phyloP scores from a whole-genome alignment of 2,113 vertebrate genomes.

The Phoenicopterus ruber region DNA sequence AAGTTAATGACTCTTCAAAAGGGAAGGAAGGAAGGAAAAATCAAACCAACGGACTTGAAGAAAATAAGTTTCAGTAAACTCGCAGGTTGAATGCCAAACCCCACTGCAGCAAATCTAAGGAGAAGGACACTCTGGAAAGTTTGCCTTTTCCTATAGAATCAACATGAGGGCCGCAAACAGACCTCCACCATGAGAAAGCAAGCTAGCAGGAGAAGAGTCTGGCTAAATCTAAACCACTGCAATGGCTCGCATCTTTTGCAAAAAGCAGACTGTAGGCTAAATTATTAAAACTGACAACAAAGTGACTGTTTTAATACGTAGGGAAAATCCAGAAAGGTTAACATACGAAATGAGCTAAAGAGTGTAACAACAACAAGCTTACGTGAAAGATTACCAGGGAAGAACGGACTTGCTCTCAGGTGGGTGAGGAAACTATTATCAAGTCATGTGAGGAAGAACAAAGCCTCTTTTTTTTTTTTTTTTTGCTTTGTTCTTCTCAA shows the following conservation, averaged over 20 bases:
- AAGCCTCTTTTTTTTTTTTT: not conserved
- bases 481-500: not conserved
- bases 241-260: not conserved
- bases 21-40: not conserved
- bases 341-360: not conserved
- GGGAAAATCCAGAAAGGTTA: not conserved
- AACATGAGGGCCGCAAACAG: not conserved
- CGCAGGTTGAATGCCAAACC: not conserved
- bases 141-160: not conserved
- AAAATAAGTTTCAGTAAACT: not conserved
- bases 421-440: not conserved
- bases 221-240: not conserved
- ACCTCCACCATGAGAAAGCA: not conserved
- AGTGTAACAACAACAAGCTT: not conserved
- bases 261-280: not conserved
- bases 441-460: not conserved
- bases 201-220: not conserved
- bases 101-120: not conserved
- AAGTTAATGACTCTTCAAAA: not conserved
- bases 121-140: not conserved
- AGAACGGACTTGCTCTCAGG: not conserved
- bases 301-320: not conserved
- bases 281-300: not conserved
- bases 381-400: fast-evolving
- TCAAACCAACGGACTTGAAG: not conserved